Percentiles rank a stretch among this genome's conserved stretches.
phyloP scores from a whole-genome alignment of 2,797 vertebrate genomes.

The Molossus alvarezi region DNA sequence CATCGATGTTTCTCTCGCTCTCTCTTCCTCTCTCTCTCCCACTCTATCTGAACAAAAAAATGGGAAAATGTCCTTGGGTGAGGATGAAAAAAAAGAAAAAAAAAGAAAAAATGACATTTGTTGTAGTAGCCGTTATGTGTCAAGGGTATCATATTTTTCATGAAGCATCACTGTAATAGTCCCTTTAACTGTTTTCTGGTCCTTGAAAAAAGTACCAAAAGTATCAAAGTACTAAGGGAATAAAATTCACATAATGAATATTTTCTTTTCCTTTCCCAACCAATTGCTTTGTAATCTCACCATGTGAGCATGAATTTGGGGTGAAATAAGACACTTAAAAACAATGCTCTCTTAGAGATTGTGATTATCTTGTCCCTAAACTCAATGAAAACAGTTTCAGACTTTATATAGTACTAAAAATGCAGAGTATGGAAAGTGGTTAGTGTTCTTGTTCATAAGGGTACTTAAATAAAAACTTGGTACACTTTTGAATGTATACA shows the following conservation, averaged over 20 bases:
- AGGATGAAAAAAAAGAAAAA: background rate
- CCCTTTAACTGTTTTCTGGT: conserved; percentile 51
- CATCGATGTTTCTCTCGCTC: no score
- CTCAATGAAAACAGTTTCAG: conserved; percentile 22
- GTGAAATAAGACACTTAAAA: conserved; percentile 75
- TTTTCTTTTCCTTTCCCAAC: conserved; percentile 38
- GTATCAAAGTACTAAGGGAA: conserved; percentile 13
- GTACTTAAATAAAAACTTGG: background rate
- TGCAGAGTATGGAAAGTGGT: conserved; percentile 26
- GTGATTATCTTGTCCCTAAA: conserved; percentile 28
- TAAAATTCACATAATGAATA: conserved; percentile 26
- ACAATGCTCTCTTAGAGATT: background rate
- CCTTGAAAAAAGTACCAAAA: conserved; percentile 52
- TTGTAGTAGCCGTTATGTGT: background rate
- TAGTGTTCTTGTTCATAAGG: conserved; percentile 39
- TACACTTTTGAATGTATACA: conserved; percentile 26
- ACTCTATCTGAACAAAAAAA: no score
- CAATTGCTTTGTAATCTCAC: conserved; percentile 37
- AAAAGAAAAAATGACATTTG: background rate
- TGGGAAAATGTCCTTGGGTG: no score
- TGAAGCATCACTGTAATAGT: conserved; percentile 22
- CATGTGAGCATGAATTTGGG: conserved; percentile 24
- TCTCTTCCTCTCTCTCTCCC: no score
- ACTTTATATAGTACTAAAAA: conserved; percentile 48
- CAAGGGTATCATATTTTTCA: conserved; percentile 51